phyloP scores from a whole-genome alignment of 2,797 vertebrate genomes.

The Typhlichthys eigenmanni region DNA sequence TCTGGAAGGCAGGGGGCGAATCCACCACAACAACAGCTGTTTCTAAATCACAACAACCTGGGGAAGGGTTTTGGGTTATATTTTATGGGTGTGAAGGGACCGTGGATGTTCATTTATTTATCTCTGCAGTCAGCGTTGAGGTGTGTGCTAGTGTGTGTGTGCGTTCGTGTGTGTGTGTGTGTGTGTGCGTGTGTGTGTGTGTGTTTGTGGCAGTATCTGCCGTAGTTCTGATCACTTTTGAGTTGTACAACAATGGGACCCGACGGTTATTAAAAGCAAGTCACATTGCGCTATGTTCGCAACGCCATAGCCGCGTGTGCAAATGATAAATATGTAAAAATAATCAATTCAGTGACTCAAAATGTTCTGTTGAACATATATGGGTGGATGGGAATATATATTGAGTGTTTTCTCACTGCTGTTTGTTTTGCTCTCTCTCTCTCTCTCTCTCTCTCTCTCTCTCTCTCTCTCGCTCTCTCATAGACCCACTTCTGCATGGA shows the following conservation, averaged over 20 bases:
- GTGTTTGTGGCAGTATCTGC: slow-evolving; percentile 41
- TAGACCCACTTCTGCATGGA: slow-evolving; percentile 52
- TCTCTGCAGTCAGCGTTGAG: slow-evolving; percentile 68
- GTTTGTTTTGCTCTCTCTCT: slow-evolving; percentile 54
- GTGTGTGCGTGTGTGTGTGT: slow-evolving; percentile 9
- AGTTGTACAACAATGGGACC: slow-evolving; percentile 34
- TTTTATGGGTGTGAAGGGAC: slow-evolving; percentile 77
- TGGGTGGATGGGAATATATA: slow-evolving; percentile 45
- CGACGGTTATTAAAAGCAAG: background rate
- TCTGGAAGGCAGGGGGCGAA: slow-evolving; percentile 74
- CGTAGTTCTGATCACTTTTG: slow-evolving; percentile 45
- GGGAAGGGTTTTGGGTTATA: slow-evolving; percentile 77
- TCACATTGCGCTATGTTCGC: slow-evolving; percentile 25
- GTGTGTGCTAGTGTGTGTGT: slow-evolving; percentile 32
- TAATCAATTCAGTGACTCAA: slow-evolving; percentile 53
- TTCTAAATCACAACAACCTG: slow-evolving; percentile 81
- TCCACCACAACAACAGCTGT: slow-evolving; percentile 82
- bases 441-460: slow-evolving; percentile 36
- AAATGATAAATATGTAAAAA: slow-evolving; percentile 57
- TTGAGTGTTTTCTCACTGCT: slow-evolving; percentile 40
- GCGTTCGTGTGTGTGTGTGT: slow-evolving; percentile 11
- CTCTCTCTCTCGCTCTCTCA: slow-evolving; percentile 47
- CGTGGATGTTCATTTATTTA: slow-evolving; percentile 77
- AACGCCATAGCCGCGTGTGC: slow-evolving; percentile 20
- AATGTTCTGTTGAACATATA: slow-evolving; percentile 61